Evolutionary conservation across 2,113 vertebrate species (phyloP), one percentile per base, ranked within the genome.

Genomic region (Elgaria multicarinata): DNA sequence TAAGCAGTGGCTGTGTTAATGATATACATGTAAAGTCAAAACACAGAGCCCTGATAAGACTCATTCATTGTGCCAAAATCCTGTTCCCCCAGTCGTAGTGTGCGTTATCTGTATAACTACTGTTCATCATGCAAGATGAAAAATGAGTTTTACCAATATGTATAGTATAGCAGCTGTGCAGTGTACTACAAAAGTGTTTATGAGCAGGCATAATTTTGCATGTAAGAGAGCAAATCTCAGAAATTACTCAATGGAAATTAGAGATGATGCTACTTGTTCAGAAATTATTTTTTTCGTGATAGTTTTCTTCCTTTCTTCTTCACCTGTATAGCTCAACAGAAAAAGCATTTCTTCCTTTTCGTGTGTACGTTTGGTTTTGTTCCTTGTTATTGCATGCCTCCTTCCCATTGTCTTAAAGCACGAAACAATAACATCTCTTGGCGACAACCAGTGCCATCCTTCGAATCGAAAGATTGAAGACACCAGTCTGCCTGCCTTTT

Each of bases 311-410:
- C 83, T 55, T 79, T 44, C 18, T 81, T 58, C 36, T 89, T 44
- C 76, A 88, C 64, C 20, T 79, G 5, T n/a, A 22, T 88, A 90
- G 81, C 33, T 89, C 46, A 92, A 1, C 24, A 79, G 85, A 79
- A 71, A n/a, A 77, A 16, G 18, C 74, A 53, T 91, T 83, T 89
- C 26, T 87, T 6, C 80, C 90, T 0, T 58, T 90, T 86, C 64
- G 50, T 84, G 2, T 6, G 44, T 64, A 8, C 42, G 2, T 2
- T 3, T 2, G 46, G 22, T 42, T 80, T 36, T 82, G 6, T 0
- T 8, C 36, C 50, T 88, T 86, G 13, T 72, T 33, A 10, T 91
- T 12, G 9, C 22, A 14, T 87, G 1, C 16, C n/a, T 31, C n/a
- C 78, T 66, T 46, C 6, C 0, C 2, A 18, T 33, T 71, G 20